Evolutionary conservation across 2,113 vertebrate species (phyloP).

Genomic region (Eptesicus fuscus): DNA sequence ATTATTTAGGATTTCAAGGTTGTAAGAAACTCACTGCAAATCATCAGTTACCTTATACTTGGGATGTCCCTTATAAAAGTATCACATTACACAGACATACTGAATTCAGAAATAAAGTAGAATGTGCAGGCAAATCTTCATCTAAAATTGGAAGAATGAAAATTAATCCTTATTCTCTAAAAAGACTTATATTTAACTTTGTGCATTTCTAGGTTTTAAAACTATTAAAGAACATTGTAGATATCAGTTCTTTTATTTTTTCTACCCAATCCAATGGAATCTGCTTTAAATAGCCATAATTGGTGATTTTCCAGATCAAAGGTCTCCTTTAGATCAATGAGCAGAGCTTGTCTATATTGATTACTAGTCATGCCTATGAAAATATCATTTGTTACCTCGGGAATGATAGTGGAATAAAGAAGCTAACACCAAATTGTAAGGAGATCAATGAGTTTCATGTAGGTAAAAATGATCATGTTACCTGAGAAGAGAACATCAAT

Average conservation of each 20-base stretch:
- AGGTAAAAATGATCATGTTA: conserved; percentile 81
- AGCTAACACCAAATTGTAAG: conserved; percentile 77
- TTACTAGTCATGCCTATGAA: conserved; percentile 80
- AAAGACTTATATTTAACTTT: conserved; percentile 56
- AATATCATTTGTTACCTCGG: conserved; percentile 81
- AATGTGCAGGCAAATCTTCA: conserved; percentile 56
- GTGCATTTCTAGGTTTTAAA: conserved; percentile 65
- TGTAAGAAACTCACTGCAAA: conserved; percentile 63
- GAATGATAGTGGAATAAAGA: conserved; percentile 78
- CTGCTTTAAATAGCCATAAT: conserved; percentile 80
- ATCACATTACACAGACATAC: conserved; percentile 36
- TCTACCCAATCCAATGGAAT: conserved; percentile 66
- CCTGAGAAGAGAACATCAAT: conserved; percentile 78
- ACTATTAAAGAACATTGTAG: conserved; percentile 50
- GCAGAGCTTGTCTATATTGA: conserved; percentile 83
- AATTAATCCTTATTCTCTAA: conserved; percentile 69
- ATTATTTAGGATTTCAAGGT: conserved; percentile 68
- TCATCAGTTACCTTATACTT: conserved; percentile 62
- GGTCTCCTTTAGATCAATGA: conserved; percentile 79
- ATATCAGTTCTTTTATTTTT: conserved; percentile 64
- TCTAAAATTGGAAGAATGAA: conserved; percentile 70
- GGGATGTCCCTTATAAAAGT: conserved; percentile 47
- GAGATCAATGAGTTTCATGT: conserved; percentile 79
- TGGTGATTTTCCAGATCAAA: conserved; percentile 83
- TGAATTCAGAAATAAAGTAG: conserved; percentile 61